Evolutionary conservation across 1,140 invertebrate genomes (phyloP), one percentile per base, ranked within the genome.

Genomic region (Holotrichia oblita): DNA sequence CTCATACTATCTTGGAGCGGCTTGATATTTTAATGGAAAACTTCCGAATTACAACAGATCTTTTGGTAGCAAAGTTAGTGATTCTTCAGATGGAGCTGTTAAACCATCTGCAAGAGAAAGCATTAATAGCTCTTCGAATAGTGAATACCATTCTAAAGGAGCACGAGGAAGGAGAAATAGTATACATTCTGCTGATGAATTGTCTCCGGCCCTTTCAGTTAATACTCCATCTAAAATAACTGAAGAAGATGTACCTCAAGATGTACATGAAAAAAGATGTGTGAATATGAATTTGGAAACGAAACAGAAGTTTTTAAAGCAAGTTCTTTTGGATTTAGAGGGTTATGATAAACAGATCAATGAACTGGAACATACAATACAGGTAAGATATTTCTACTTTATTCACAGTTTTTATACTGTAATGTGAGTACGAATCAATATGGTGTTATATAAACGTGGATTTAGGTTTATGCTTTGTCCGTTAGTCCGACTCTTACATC

Each of bases 311-410:
- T 82, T 86, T 73, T 80, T 88, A n/a, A n/a, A n/a, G n/a, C n/a
- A n/a, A n/a, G n/a, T n/a, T n/a, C n/a, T n/a, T n/a, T n/a, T n/a
- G n/a, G 9, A 92, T 81, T 90, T 96, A 24, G 90, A 93, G 73
- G 91, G 91, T 74, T 91, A 91, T 61, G 91, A 95, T 82, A 91
- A 92, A 82, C 91, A 93, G 84, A 89, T 96, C 10, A 91, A 92
- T 78, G 94, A 96, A 86, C 87, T 96, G 24, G 91, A 94, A 80
- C 90, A 92, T 80, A 92, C 90, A 1, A 90, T 93, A 69, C 88
- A 64, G 17, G 61, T 64, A 12, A 64, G 61, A 48, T 48, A 10
- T 41, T 10, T 10, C 40, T 41, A n/a, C n/a, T n/a, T n/a, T n/a
- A n/a, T n/a, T n/a, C n/a, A n/a, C n/a, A n/a, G n/a, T n/a, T n/a